These are phyloP conservation scores for Catharus bicknelli DNA, from an alignment of 2,113 vertebrate genomes.

Conservation along the genomic window DNA sequence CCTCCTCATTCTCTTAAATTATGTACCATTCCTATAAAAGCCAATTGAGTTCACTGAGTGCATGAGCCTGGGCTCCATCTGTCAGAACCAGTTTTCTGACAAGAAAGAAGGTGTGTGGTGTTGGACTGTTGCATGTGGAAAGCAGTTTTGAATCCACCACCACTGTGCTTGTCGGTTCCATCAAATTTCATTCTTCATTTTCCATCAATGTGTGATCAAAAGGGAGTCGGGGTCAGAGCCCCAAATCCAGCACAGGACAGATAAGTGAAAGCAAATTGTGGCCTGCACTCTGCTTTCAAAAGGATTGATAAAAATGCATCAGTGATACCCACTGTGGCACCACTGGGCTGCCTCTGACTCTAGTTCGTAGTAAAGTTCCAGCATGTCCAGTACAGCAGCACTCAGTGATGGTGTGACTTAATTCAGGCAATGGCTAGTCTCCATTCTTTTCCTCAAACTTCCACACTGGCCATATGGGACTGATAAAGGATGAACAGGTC, in stretches of 20 bases:
- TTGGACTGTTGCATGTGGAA: not conserved
- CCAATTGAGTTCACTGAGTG: not conserved
- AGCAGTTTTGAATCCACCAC: not conserved
- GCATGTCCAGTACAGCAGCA: not conserved
- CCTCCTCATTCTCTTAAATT: not conserved
- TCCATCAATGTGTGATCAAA: not conserved
- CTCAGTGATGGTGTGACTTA: not conserved
- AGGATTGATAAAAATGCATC: not conserved
- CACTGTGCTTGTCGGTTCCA: not conserved
- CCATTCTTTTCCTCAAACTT: not conserved
- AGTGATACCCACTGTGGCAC: not conserved
- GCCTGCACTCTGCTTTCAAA: not conserved
- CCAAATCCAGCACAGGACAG: not conserved
- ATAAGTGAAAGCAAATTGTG: not conserved
- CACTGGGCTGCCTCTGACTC: not conserved
- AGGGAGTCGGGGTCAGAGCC: rapidly evolving
- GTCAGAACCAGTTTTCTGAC: not conserved
- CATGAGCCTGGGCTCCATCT: not conserved
- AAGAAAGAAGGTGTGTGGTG: not conserved
- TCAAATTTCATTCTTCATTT: not conserved
- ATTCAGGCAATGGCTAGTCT: not conserved
- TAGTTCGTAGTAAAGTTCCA: not conserved
- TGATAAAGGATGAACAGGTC: not conserved
- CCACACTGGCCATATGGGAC: not conserved
- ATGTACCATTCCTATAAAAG: not conserved